Evolutionary conservation across 1,140 invertebrate genomes (phyloP).

Genomic region (Cepaea nemoralis): DNA sequence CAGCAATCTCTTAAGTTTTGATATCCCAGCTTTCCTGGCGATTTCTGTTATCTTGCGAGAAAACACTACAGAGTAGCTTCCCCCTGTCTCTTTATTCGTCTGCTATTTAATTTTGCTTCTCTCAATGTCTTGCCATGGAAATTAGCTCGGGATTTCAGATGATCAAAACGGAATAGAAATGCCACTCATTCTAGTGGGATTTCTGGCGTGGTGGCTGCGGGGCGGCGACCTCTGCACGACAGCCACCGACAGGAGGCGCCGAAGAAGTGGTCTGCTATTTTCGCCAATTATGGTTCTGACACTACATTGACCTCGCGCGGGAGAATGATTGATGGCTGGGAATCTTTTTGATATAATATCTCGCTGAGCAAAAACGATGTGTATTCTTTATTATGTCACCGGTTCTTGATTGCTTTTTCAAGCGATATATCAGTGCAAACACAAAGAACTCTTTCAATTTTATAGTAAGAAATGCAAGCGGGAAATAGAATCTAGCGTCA

Average conservation of each 20-base stretch:
- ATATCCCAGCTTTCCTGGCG: neutral
- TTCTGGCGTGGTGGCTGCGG: neutral
- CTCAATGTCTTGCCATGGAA: constrained; percentile 32
- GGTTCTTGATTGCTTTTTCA: constrained; percentile 21
- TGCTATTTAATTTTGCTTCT: constrained; percentile 37
- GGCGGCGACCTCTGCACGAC: constrained; percentile 27
- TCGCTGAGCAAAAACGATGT: neutral
- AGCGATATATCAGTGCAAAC: neutral
- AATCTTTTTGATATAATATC: neutral
- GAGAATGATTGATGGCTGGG: constrained; percentile 12
- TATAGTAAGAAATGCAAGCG: neutral
- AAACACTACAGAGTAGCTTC: neutral
- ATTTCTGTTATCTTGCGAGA: neutral
- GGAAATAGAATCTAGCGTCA: neutral
- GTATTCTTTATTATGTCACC: constrained; percentile 32
- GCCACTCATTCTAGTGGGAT: constrained; percentile 16
- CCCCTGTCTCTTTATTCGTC: neutral
- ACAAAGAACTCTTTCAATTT: neutral
- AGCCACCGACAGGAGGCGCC: constrained; percentile 30
- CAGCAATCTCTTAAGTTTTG: neutral
- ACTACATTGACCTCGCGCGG: constrained; percentile 7
- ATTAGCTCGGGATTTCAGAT: constrained; percentile 34
- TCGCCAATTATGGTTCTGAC: constrained; percentile 38
- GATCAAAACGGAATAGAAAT: constrained; percentile 34
- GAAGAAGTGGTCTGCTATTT: constrained; percentile 35